phyloP scores from a whole-genome alignment of 2,888 invertebrate genomes.

The Nymphalis polychloros region DNA sequence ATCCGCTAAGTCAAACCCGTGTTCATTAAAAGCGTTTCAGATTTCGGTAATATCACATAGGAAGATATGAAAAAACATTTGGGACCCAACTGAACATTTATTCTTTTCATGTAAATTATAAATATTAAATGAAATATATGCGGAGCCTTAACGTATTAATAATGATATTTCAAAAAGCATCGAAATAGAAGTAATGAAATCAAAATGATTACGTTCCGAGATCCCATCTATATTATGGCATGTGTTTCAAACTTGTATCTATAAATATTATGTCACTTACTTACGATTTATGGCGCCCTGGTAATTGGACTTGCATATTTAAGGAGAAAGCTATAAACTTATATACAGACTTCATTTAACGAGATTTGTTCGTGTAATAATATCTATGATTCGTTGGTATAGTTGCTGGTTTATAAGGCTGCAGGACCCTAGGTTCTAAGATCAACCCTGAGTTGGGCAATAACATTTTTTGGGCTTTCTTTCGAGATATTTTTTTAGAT shows the following conservation, averaged over 20 bases:
- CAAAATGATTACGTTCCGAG: conserved; percentile 18
- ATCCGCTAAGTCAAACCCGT: no score
- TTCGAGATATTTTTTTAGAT: no score
- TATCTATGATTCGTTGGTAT: neutral
- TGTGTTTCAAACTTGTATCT: conserved; percentile 12
- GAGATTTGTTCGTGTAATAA: neutral
- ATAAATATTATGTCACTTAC: conserved; percentile 12
- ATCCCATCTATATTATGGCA: conserved; percentile 15
- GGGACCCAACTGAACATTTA: no score
- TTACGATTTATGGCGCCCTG: conserved; percentile 11
- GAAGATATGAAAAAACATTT: no score
- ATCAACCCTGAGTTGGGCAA: no score
- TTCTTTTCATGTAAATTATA: no score
- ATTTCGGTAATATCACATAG: no score
- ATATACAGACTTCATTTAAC: neutral
- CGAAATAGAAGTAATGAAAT: conserved; percentile 26
- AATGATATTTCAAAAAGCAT: conserved; percentile 24
- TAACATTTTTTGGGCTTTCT: no score
- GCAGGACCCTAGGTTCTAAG: no score
- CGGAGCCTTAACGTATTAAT: conserved; percentile 22
- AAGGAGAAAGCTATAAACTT: conserved; percentile 4
- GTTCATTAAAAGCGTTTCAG: no score
- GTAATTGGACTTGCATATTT: conserved; percentile 13
- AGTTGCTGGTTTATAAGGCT: neutral
- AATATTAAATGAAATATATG: no score